Percentiles rank a stretch among this genome's conserved stretches.
These are phyloP conservation scores for Calcarius lapponicus DNA, from an alignment of 2,797 vertebrate species.

Conservation along the genomic window DNA sequence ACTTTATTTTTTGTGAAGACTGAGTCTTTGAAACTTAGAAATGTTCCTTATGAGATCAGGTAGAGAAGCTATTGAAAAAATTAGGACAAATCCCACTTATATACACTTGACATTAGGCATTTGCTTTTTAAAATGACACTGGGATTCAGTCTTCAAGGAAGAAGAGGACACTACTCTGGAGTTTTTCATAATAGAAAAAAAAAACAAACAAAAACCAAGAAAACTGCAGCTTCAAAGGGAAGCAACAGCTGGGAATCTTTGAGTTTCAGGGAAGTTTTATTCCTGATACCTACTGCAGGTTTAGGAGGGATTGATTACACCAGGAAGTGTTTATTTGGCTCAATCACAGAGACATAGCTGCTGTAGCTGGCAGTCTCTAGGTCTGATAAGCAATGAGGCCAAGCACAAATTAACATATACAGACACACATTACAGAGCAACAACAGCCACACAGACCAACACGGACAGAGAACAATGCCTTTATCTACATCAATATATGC, in stretches of 20 bases:
- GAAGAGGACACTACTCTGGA: neutral
- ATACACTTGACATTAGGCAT: neutral
- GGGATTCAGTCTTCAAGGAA: neutral
- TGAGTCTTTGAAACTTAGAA: neutral
- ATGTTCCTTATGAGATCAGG: neutral
- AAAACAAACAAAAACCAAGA: neutral
- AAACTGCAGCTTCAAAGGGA: neutral
- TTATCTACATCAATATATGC: neutral
- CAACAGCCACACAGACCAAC: neutral
- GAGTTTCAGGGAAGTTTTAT: neutral
- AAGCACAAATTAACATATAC: neutral
- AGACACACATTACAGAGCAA: neutral
- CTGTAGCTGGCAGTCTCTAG: rapidly evolving
- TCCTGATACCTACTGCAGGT: neutral
- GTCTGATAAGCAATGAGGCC: neutral
- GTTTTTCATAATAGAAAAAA: neutral
- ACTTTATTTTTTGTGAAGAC: neutral
- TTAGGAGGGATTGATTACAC: neutral
- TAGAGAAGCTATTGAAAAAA: neutral
- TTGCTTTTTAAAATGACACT: neutral
- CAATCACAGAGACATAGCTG: neutral
- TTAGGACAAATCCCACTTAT: neutral
- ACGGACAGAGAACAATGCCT: rapidly evolving
- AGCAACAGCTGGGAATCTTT: neutral
- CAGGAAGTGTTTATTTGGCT: neutral